Conservation (phyloP, 2,888 invertebrate genomes). For the Chloromyia formosa region DNA sequence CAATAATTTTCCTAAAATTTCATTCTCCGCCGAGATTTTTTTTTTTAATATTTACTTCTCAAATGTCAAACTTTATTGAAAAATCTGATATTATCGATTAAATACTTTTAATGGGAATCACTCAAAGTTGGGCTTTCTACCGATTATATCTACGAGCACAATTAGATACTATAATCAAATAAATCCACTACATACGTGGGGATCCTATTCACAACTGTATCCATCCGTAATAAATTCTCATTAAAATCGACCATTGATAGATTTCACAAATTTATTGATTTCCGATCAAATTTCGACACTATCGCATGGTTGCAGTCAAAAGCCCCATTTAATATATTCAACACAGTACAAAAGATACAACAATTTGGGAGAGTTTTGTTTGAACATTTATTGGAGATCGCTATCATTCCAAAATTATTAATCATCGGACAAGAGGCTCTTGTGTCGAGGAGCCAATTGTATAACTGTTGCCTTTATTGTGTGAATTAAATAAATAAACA, state of each 20-base stretch:
- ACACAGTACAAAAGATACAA: not conserved
- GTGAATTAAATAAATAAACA: slow-evolving; percentile 37
- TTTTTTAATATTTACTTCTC: no score
- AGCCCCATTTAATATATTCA: not conserved
- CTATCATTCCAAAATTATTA: slow-evolving; percentile 32
- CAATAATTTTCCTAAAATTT: no score
- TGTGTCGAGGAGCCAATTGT: no score
- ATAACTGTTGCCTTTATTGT: not conserved
- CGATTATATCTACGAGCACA: no score
- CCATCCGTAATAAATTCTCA: slow-evolving; percentile 18
- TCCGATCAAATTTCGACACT: slow-evolving; percentile 36
- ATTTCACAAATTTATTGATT: slow-evolving; percentile 12
- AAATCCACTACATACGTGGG: no score
- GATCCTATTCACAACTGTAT: not conserved
- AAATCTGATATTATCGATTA: no score
- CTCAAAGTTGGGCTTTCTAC: no score
- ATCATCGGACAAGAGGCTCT: slow-evolving; percentile 7
- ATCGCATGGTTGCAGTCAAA: not conserved
- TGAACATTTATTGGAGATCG: not conserved
- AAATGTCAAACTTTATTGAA: no score
- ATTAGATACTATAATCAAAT: no score
- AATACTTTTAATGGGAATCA: no score
- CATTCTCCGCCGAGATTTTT: no score
- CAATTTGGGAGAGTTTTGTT: slow-evolving; percentile 5
- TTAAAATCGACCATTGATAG: slow-evolving; percentile 7